phyloP scores from a whole-genome alignment of 2,888 invertebrate species.

The Camptogramma bilineatum region DNA sequence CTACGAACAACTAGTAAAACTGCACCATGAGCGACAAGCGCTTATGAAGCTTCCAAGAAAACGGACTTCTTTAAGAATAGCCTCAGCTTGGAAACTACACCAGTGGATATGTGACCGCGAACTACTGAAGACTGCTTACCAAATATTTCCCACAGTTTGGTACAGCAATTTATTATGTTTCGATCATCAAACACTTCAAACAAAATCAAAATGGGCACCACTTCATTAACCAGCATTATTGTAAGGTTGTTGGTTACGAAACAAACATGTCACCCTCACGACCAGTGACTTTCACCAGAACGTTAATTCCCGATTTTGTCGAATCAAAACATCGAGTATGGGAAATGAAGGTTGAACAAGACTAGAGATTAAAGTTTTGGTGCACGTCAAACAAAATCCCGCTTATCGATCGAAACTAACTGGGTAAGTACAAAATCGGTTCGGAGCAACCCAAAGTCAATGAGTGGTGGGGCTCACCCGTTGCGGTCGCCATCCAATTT shows the following conservation, averaged over 20 bases:
- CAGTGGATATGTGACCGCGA: too few relatives aligned
- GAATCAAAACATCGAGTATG: neutral
- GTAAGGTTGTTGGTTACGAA: neutral
- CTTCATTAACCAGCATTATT: neutral
- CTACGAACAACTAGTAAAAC: too few relatives aligned
- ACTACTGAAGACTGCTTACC: too few relatives aligned
- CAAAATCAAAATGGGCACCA: neutral
- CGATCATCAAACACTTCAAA: too few relatives aligned
- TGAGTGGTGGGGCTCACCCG: slow-evolving; percentile 54
- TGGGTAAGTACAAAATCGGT: slow-evolving; percentile 46
- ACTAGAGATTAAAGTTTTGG: neutral
- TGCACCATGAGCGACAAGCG: too few relatives aligned
- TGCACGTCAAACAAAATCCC: neutral
- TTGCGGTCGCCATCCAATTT: slow-evolving; percentile 76
- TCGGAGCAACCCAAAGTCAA: slow-evolving; percentile 51
- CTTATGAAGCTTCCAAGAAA: too few relatives aligned
- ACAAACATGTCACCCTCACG: slow-evolving; percentile 1
- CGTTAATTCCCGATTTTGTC: neutral
- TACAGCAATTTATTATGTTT: too few relatives aligned
- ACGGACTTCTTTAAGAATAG: too few relatives aligned
- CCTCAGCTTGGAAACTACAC: too few relatives aligned
- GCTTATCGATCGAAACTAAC: slow-evolving; percentile 39
- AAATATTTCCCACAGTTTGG: too few relatives aligned
- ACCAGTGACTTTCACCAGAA: neutral
- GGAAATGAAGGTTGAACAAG: neutral